Evolutionary conservation across 1,140 invertebrate species (phyloP), one percentile per base, ranked within the genome.

Genomic region (Epicauta chinensis): DNA sequence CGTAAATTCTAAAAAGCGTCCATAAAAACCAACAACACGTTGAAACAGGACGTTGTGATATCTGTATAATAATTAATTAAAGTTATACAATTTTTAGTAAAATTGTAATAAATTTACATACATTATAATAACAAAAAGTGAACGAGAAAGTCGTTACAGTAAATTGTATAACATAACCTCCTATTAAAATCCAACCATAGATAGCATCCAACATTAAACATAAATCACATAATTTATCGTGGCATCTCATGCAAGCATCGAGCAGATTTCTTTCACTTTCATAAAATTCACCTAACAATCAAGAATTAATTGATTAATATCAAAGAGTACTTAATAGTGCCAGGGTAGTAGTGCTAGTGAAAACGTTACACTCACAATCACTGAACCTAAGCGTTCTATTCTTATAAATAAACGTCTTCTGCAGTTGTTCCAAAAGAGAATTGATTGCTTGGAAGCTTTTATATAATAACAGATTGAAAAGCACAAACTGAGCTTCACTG

Each of bases 81-180:
- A 23, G 23, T n/a, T n/a, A n/a, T n/a, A n/a, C n/a, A n/a, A n/a
- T n/a, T n/a, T n/a, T n/a, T n/a, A n/a, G n/a, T n/a, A n/a, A 23
- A 23, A 23, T 23, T 23, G 7, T 23, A 23, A 23, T 7, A 23
- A 23, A 23, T 23, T n/a, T 12, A 47, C 45, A 37, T 47, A 47
- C 45, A 23, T 37, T 47, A 29, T 37, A 37, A 38, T 47, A 47
- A 13, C 45, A 47, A 37, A 37, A 47, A 37, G 32, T 38, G 30
- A 47, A 47, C 10, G 45, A 32, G 16, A 47, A 47, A 16, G 38
- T 37, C 9, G 37, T 38, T 1, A 34, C 37, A 16, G 30, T 47
- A 23, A 47, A 47, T 14, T 47, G 45, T 16, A 47, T 36, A 37
- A 47, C 5, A 47, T 11, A 38, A 2, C 45, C 45, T 5, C 36